These are phyloP conservation scores for Sinohyriopsis cumingii DNA, from an alignment of 2,888 invertebrate genomes.

Conservation along the genomic window DNA sequence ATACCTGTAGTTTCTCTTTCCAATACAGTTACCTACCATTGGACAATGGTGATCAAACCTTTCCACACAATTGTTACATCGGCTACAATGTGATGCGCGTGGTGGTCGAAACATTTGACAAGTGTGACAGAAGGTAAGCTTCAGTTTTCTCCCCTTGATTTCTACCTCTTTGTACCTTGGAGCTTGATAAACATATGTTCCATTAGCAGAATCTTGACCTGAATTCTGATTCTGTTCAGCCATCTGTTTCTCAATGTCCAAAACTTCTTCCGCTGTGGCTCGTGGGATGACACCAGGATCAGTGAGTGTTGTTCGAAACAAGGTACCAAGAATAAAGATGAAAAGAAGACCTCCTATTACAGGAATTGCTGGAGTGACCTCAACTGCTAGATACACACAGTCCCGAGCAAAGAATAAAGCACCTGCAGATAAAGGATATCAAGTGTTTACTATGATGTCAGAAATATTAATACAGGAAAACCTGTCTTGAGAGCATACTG, in stretches of 20 bases:
- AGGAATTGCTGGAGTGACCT: slow-evolving; percentile 36
- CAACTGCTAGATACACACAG: slow-evolving; percentile 30
- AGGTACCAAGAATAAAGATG: slow-evolving; percentile 29
- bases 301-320: slow-evolving; percentile 30
- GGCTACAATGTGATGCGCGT: slow-evolving; percentile 35
- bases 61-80: slow-evolving; percentile 39
- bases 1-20: slow-evolving; percentile 35
- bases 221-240: slow-evolving; percentile 22
- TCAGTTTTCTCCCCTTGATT: slow-evolving; percentile 30
- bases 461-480: no score
- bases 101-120: slow-evolving; percentile 40
- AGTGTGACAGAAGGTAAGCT: slow-evolving; percentile 31
- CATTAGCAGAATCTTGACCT: slow-evolving; percentile 16
- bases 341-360: slow-evolving; percentile 32
- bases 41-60: slow-evolving; percentile 42
- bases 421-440: slow-evolving; percentile 12
- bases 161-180: slow-evolving; percentile 32
- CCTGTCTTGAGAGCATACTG: no score
- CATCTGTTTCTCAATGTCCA: slow-evolving; percentile 31
- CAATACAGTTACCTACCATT: slow-evolving; percentile 40
- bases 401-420: slow-evolving; percentile 37
- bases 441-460: no score
- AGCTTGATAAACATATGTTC: slow-evolving; percentile 16
- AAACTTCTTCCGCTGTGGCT: slow-evolving; percentile 32
- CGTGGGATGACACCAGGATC: slow-evolving; percentile 40